These are phyloP conservation scores for Heliconius hermathena DNA, from an alignment of 1,140 invertebrate species.

Conservation along the genomic window DNA sequence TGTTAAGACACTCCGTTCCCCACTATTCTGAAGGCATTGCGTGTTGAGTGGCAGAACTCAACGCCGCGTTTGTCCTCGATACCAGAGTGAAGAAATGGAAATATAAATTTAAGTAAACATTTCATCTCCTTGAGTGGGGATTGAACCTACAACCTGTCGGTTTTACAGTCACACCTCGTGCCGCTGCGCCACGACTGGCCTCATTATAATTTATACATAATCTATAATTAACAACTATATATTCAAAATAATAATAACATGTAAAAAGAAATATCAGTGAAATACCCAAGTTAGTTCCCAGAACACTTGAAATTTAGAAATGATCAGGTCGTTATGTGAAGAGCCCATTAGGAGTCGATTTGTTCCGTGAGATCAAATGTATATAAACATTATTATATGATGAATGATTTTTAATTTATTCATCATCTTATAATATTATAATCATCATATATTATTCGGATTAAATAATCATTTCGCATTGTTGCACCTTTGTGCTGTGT, in stretches of 20 bases:
- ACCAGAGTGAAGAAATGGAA: too few species aligned
- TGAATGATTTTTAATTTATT: slow-evolving; percentile 1
- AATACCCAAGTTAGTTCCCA: neutral
- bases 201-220: too few species aligned
- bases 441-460: slow-evolving; percentile 5
- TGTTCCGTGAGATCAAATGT: slow-evolving; percentile 13
- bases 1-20: too few species aligned
- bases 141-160: too few species aligned
- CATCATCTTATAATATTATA: slow-evolving; percentile 3
- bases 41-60: too few species aligned
- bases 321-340: neutral
- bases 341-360: slow-evolving; percentile 1
- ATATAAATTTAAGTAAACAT: too few species aligned
- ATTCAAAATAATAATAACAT: neutral
- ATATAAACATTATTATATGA: neutral
- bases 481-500: neutral
- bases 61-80: too few species aligned
- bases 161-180: too few species aligned
- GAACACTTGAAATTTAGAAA: slow-evolving; percentile 6
- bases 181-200: too few species aligned
- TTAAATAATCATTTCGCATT: neutral
- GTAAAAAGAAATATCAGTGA: neutral
- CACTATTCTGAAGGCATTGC: too few species aligned
- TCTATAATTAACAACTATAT: too few species aligned
- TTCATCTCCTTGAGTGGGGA: too few species aligned